Percentiles rank a stretch among this genome's conserved stretches.
These are phyloP conservation scores for Colletes latitarsis DNA, from an alignment of 1,140 invertebrate genomes.

Conservation along the genomic window DNA sequence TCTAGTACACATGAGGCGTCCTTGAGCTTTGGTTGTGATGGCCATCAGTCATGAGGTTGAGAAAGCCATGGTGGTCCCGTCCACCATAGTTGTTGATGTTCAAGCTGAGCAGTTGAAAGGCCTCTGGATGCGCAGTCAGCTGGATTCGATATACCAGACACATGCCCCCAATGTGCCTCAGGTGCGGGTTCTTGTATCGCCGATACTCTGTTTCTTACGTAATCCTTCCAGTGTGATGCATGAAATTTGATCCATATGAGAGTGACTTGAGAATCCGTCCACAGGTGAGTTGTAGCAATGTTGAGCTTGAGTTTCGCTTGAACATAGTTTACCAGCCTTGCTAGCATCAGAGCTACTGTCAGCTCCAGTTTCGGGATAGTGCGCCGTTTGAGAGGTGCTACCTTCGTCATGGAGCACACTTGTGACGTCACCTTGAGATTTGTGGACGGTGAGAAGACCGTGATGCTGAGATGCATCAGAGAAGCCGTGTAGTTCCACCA, in stretches of 20 bases:
- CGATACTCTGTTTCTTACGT: too few relatives aligned
- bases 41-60: not conserved
- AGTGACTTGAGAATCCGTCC: constrained; percentile 51
- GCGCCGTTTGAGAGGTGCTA: constrained; percentile 46
- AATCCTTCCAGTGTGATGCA: not conserved
- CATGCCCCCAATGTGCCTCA: not conserved
- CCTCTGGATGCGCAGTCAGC: too few relatives aligned
- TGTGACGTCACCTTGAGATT: not conserved
- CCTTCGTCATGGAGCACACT: constrained; percentile 44
- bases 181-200: not conserved
- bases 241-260: constrained; percentile 42
- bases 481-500: too few relatives aligned
- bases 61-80: not conserved
- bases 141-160: too few relatives aligned
- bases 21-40: too few relatives aligned
- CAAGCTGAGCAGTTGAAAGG: too few relatives aligned
- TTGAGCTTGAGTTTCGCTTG: not conserved
- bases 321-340: constrained; percentile 3
- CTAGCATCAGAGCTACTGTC: not conserved
- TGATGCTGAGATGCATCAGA: too few relatives aligned
- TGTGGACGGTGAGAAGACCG: not conserved
- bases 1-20: too few relatives aligned
- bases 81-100: not conserved
- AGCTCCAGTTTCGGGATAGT: constrained; percentile 53
- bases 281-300: not conserved